These are phyloP conservation scores for Eilema griseolum DNA, from an alignment of 2,888 invertebrate genomes.

Conservation along the genomic window DNA sequence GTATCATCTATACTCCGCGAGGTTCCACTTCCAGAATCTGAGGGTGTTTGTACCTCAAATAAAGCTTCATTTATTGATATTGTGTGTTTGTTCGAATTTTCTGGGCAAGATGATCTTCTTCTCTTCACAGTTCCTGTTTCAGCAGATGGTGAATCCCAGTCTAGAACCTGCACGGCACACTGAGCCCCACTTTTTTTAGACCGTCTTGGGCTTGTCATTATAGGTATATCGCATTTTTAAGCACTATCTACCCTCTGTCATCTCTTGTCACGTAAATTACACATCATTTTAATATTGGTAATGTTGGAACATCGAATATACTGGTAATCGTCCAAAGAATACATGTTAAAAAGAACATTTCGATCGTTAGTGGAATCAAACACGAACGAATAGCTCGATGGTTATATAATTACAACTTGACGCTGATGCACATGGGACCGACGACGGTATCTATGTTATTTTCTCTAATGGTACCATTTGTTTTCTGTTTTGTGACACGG, in stretches of 20 bases:
- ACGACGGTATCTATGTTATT: constrained; percentile 65
- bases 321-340: constrained; percentile 51
- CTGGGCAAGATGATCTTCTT: constrained; percentile 87
- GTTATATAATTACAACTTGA: constrained; percentile 83
- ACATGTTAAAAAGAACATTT: constrained; percentile 54
- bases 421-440: constrained; percentile 74
- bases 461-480: constrained; percentile 73
- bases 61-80: constrained; percentile 66
- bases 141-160: constrained; percentile 91
- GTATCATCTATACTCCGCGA: constrained; percentile 73
- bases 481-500: constrained; percentile 64
- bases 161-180: constrained; percentile 80
- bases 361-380: constrained; percentile 74
- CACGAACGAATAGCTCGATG: constrained; percentile 76
- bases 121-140: constrained; percentile 91
- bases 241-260: constrained; percentile 47
- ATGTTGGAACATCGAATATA: constrained; percentile 66
- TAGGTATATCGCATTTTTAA: constrained; percentile 71
- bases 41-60: constrained; percentile 77
- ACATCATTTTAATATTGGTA: constrained; percentile 27
- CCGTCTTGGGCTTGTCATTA: constrained; percentile 86
- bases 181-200: constrained; percentile 78
- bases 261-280: constrained; percentile 34
- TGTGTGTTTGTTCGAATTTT: constrained; percentile 64
- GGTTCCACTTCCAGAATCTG: constrained; percentile 79